Conservation (phyloP, 2,888 invertebrate species). For the Pachydiplax longipennis region DNA sequence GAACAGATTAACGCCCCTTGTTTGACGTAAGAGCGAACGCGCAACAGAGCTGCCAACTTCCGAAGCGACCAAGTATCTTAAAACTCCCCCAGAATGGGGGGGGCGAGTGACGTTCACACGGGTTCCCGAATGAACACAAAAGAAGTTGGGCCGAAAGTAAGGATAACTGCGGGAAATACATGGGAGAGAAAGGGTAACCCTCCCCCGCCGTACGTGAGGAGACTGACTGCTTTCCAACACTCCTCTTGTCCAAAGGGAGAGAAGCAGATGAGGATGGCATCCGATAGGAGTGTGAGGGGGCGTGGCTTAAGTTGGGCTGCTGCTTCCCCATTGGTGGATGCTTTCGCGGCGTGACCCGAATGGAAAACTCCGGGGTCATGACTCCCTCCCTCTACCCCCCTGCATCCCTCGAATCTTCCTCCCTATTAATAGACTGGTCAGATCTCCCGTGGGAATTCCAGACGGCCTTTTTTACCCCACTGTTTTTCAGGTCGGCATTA, state of each 20-base stretch:
- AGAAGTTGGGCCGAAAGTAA: too few species aligned
- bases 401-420: not conserved
- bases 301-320: not conserved
- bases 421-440: slow-evolving; percentile 12
- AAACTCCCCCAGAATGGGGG: too few species aligned
- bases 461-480: not conserved
- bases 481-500: not conserved
- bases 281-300: not conserved
- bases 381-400: not conserved
- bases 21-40: too few species aligned
- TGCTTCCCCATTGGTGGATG: not conserved
- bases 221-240: slow-evolving; percentile 6
- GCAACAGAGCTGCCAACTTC: too few species aligned
- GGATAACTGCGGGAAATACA: too few species aligned
- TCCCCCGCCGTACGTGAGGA: not conserved
- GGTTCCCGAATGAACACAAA: too few species aligned
- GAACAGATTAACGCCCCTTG: too few species aligned
- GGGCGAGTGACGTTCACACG: too few species aligned
- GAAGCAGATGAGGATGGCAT: not conserved
- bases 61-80: too few species aligned
- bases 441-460: not conserved
- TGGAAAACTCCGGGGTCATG: slow-evolving; percentile 35
- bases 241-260: not conserved
- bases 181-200: not conserved
- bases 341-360: slow-evolving; percentile 35